Evolutionary conservation across 2,888 invertebrate species (phyloP), one percentile per base, ranked within the genome.

Genomic region (Caenorhabditis uteleia): DNA sequence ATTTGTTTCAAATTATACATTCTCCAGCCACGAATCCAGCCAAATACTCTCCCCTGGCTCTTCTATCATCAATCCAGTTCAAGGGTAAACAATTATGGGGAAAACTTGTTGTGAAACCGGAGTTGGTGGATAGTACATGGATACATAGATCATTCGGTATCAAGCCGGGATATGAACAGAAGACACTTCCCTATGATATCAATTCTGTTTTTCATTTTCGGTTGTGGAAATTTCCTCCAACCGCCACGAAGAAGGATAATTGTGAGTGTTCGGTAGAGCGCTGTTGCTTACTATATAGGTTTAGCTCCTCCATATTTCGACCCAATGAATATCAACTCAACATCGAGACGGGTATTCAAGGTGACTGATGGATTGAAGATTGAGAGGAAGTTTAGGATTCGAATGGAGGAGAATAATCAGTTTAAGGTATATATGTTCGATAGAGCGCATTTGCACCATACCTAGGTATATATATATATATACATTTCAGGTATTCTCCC

Each of bases 51-150:
- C 60, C 60, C 2, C 47, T 57, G 4, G 43, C 47, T 5, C 29
- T 58, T 4, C 40, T 68, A 8, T 33, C 58, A 3, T 57, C 60
- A 0, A 51, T 65, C 2, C 34, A 58, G 16, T 62, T 62, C 31
- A 57, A 62, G 55, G 69, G 62, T 10, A 62, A 64, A 38, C 56
- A 56, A 20, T 45, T 47, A 47, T 73, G 73, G 73, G 73, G 73
- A 29, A 73, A 73, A 48, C 43, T 70, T 20, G 70, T 73, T 2
- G 73, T 70, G 8, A 42, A 54, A 31, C 74, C 74, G 45, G 58
- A 68, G 26, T 29, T 56, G 26, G 77, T 79, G 16, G 69, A 79
- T 31, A 76, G 77, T 34, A 75, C 70, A 3, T 80, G 80, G 80
- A 71, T 80, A 21, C 80, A 80, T 50, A 53, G 71, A 67, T 77